phyloP scores from a whole-genome alignment of 2,888 invertebrate genomes.

The Scaptomyza flava region DNA sequence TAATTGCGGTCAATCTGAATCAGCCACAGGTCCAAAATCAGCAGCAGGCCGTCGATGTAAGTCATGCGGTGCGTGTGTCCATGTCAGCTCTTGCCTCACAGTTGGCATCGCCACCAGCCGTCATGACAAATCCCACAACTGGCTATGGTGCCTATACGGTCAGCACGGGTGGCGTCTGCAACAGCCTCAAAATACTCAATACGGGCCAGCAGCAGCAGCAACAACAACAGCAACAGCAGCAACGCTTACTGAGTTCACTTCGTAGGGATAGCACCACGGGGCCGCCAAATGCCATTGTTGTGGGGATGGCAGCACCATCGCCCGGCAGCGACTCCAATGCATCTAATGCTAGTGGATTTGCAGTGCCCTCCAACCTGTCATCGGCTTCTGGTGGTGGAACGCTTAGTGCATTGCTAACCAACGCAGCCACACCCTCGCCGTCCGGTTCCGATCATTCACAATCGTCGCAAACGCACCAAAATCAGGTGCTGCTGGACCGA shows the following conservation, averaged over 20 bases:
- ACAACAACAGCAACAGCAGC: constrained; percentile 74
- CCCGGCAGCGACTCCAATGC: constrained; percentile 84
- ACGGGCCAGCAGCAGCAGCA: constrained; percentile 75
- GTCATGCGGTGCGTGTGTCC: constrained; percentile 84
- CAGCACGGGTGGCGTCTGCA: constrained; percentile 63
- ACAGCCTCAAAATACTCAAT: constrained; percentile 77
- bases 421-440: constrained; percentile 82
- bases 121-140: constrained; percentile 83
- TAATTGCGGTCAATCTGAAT: constrained; percentile 77
- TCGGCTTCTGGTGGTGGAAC: constrained; percentile 46
- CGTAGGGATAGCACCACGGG: constrained; percentile 84
- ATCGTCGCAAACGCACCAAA: constrained; percentile 79
- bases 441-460: constrained; percentile 83
- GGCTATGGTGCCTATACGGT: constrained; percentile 81
- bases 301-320: constrained; percentile 84
- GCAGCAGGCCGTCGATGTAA: constrained; percentile 49
- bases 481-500: constrained; percentile 82
- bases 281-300: constrained; percentile 83
- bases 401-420: constrained; percentile 86
- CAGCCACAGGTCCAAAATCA: constrained; percentile 50
- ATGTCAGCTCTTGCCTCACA: constrained; percentile 85
- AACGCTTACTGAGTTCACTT: constrained; percentile 83
- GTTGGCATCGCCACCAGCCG: constrained; percentile 84
- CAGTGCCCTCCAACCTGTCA: constrained; percentile 85
- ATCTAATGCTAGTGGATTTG: constrained; percentile 85